Conservation (phyloP, 2,113 vertebrate genomes). For the Cyphomyrus plagiostoma region DNA sequence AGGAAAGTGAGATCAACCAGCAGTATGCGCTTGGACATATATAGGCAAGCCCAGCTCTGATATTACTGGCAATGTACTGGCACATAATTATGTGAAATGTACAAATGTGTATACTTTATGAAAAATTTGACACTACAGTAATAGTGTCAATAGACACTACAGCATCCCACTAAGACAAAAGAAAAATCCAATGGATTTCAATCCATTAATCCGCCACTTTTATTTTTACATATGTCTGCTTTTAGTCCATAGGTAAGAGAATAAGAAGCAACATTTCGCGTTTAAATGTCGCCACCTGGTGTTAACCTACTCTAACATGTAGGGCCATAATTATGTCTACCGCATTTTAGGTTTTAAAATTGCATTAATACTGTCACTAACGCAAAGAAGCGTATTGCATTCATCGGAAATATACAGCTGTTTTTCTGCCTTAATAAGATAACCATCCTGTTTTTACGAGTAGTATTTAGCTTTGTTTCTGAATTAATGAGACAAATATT, state of each 20-base stretch:
- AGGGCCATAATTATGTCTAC: too few relatives aligned
- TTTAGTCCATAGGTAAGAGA: not conserved
- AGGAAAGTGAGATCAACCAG: not conserved
- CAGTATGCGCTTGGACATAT: not conserved
- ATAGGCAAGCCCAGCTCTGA: not conserved
- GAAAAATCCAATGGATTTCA: not conserved
- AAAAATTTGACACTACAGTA: not conserved
- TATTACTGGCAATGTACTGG: not conserved
- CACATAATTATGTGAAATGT: not conserved
- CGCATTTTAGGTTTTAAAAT: not conserved
- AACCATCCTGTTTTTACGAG: too few relatives aligned
- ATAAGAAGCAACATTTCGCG: not conserved
- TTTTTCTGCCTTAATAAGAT: not conserved
- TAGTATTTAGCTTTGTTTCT: too few relatives aligned
- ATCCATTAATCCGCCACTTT: not conserved
- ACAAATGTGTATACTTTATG: not conserved
- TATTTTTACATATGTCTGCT: not conserved
- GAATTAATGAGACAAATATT: not conserved
- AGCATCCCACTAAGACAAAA: not conserved
- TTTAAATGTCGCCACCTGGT: slow-evolving; percentile 2
- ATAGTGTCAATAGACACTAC: not conserved
- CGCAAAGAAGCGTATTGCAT: not conserved
- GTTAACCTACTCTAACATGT: not conserved
- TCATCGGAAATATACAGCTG: not conserved
- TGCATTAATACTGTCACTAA: not conserved